A percentile compares a stretch with the other conserved stretches of the same genome.
Conservation (phyloP, 2,888 invertebrate genomes). For the Salpingus planirostris region DNA sequence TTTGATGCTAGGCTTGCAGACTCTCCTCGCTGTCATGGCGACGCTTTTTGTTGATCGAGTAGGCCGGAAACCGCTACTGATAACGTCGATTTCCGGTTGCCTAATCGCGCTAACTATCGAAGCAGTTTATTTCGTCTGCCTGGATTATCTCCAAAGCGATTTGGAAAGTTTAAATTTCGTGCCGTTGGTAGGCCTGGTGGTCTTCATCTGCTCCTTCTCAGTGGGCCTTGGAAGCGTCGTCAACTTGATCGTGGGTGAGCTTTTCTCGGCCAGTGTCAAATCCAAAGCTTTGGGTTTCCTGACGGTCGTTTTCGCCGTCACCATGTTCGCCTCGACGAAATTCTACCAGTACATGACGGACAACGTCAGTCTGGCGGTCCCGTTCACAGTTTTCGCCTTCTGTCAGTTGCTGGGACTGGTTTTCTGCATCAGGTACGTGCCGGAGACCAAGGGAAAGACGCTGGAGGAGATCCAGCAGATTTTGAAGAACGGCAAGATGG, state of each 20-base stretch:
- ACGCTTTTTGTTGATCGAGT: constrained; percentile 22
- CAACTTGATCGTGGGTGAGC: constrained; percentile 24
- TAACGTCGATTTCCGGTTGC: constrained; percentile 21
- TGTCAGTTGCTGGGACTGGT: constrained; percentile 19
- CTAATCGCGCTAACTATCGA: constrained; percentile 8
- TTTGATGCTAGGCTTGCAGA: constrained; percentile 12
- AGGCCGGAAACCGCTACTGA: constrained; percentile 24
- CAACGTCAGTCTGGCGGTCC: constrained; percentile 25
- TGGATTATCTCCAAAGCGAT: constrained; percentile 19
- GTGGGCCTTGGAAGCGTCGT: constrained; percentile 23
- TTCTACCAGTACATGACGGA: constrained; percentile 29
- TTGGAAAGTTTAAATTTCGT: constrained; percentile 19
- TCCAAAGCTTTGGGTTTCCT: constrained; percentile 27
- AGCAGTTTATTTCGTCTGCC: constrained; percentile 30
- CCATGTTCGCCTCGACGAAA: constrained; percentile 26
- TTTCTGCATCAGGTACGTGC: constrained; percentile 25
- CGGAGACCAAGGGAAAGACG: constrained; percentile 35
- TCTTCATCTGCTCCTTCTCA: constrained; percentile 19
- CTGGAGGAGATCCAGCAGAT: constrained; percentile 33
- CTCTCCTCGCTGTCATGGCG: constrained; percentile 15
- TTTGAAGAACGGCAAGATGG: constrained; percentile 18
- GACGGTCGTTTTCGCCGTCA: constrained; percentile 26
- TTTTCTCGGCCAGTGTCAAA: constrained; percentile 30
- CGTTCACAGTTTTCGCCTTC: constrained; percentile 26
- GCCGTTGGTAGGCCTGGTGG: constrained; percentile 21